A percentile compares a stretch with the other conserved stretches of the same genome.
Evolutionary conservation across 2,888 invertebrate genomes (phyloP).

Genomic region (Cantharis flavilabris): DNA sequence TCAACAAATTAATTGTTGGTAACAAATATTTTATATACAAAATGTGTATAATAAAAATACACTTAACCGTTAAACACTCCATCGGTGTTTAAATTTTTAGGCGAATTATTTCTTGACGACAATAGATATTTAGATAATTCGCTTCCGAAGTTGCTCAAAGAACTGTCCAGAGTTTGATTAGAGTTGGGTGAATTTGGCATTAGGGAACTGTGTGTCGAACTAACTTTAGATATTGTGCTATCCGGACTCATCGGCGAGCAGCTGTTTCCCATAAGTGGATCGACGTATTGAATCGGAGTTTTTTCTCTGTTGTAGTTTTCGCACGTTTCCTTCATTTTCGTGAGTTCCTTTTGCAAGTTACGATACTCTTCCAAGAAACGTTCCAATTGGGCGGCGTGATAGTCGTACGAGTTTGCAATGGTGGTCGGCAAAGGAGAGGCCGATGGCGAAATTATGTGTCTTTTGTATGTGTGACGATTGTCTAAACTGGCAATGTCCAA

Average conservation of each 20-base stretch:
- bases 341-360: constrained; percentile 75
- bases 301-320: constrained; percentile 57
- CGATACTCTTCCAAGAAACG: constrained; percentile 80
- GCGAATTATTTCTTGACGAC: constrained; percentile 38
- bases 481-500: constrained; percentile 64
- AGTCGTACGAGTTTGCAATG: constrained; percentile 68
- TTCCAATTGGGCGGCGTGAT: constrained; percentile 79
- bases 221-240: constrained; percentile 60
- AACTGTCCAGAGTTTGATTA: constrained; percentile 37
- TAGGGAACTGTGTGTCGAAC: constrained; percentile 60
- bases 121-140: constrained; percentile 55
- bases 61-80: constrained; percentile 35
- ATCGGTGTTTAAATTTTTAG: constrained; percentile 34
- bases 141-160: constrained; percentile 61
- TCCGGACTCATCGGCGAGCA: constrained; percentile 43
- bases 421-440: constrained; percentile 37
- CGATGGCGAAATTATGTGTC: constrained; percentile 35
- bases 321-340: constrained; percentile 79
- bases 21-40: constrained; percentile 33
- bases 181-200: constrained; percentile 34
- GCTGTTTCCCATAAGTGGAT: constrained; percentile 56
- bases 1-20: constrained; percentile 37
- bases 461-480: constrained; percentile 42
- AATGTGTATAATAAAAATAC: constrained; percentile 7
- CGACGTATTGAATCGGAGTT: constrained; percentile 45